Base-by-base conservation (phyloP, 2,888 invertebrate species). In the Apeira syringaria region DNA sequence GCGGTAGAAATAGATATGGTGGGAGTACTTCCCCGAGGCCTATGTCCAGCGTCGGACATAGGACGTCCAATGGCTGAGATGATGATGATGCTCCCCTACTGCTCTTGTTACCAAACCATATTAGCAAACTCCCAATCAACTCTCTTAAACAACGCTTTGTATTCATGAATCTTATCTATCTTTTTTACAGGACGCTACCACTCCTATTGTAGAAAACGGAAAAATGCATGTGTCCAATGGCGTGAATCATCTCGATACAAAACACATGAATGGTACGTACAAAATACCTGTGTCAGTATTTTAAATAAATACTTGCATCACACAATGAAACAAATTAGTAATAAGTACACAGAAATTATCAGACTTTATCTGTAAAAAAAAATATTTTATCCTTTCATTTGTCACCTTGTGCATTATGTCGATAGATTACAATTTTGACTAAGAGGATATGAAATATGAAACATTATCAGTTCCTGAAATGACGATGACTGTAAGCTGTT, bases 211-310 rank as follows among this genome's bases (percentile, higher is more conserved):
- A 56, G 76, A 75, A 54, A 82, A 81, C 70, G 80, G 79, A 32
- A 82, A 69, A 56, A 77, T 80, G 80, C 74, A 76, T 46, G 64
- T 76, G 27, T 64, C 75, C 3, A 88, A 88, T 51, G 86, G 84
- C 49, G 59, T 78, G 34, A 71, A 61, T 45, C 67, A 64, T 37
- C 57, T 72, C 26, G 47, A 53, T 20, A 12, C 18, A 5, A 72
- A 75, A 59, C 59, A 74, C 50, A 61, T 78, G 62, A 79, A 84
- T 58, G 88, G 88, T 85, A 64, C 68, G 65, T 61, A n/a, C n/a
- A 8, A 33, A 12, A 26, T 5, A 20, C 7, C 9, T 8, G 22
- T 6, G 12, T 31, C 31, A 22, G 11, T 11, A 5, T 5, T 20
- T 7, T 20, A 1, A 20, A 20, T 17, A 17, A 20, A 15, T 4